Evolutionary conservation across 2,797 vertebrate genomes (phyloP).

Genomic region (Spinibarbus caldwelli): DNA sequence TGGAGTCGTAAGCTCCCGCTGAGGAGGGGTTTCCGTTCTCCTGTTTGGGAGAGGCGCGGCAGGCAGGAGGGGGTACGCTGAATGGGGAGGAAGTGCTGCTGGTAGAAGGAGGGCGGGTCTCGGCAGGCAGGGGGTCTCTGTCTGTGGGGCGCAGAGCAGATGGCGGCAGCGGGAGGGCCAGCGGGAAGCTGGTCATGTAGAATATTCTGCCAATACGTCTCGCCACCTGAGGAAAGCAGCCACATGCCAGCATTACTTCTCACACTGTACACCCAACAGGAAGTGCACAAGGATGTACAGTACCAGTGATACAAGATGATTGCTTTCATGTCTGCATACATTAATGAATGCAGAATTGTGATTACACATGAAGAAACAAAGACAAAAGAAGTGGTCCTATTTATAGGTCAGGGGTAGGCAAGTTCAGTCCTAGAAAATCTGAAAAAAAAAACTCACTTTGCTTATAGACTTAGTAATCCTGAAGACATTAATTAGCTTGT

Average conservation of each 20-base stretch:
- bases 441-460: neutral
- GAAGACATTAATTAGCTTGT: neutral
- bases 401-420: neutral
- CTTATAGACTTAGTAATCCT: neutral
- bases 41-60: slow-evolving; percentile 86
- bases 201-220: slow-evolving; percentile 90
- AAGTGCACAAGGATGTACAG: slow-evolving; percentile 26
- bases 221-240: slow-evolving; percentile 84
- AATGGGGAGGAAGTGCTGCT: slow-evolving; percentile 86
- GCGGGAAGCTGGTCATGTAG: slow-evolving; percentile 94
- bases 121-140: slow-evolving; percentile 70
- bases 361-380: neutral
- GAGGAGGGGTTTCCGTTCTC: slow-evolving; percentile 82
- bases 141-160: slow-evolving; percentile 79
- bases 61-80: slow-evolving; percentile 69
- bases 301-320: neutral
- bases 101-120: slow-evolving; percentile 84
- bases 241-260: slow-evolving; percentile 60
- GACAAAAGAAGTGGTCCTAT: neutral
- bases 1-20: slow-evolving; percentile 74
- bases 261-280: slow-evolving; percentile 33
- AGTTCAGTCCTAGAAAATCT: neutral
- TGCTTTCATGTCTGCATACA: neutral
- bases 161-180: slow-evolving; percentile 90
- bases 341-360: slow-evolving; percentile 3